Evolutionary conservation across 2,797 vertebrate genomes (phyloP).

Genomic region (Rachycentron canadum): DNA sequence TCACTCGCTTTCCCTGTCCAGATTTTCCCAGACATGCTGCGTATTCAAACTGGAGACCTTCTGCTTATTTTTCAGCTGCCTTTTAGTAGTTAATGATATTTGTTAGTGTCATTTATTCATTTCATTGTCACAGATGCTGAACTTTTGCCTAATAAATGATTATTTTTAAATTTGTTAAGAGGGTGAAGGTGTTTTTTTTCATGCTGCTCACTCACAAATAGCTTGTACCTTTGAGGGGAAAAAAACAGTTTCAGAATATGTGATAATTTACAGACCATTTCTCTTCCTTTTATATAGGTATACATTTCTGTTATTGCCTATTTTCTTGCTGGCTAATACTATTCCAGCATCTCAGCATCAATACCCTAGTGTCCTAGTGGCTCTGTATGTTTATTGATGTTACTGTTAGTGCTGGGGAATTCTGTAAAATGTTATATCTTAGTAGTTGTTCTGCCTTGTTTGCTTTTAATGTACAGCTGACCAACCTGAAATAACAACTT

Average conservation of each 20-base stretch:
- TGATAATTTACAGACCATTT: constrained; percentile 16
- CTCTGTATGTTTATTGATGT: constrained; percentile 16
- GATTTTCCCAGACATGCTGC: constrained; percentile 46
- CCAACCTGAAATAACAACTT: neutral
- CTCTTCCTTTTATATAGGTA: constrained; percentile 12
- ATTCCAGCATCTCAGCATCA: constrained; percentile 8
- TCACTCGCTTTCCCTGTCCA: constrained; percentile 54
- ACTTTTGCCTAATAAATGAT: constrained; percentile 45
- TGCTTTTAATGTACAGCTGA: neutral
- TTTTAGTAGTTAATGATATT: constrained; percentile 26
- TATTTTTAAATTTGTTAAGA: constrained; percentile 56
- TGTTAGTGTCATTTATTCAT: neutral
- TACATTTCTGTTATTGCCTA: constrained; percentile 6
- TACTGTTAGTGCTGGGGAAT: neutral
- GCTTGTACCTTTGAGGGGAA: neutral
- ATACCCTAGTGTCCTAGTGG: constrained; percentile 13
- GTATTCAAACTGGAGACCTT: constrained; percentile 39
- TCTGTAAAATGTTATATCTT: neutral
- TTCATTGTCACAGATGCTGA: constrained; percentile 26
- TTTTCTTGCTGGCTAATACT: constrained; percentile 14
- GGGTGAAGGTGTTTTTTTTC: neutral
- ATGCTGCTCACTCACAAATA: constrained; percentile 14
- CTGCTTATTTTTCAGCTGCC: constrained; percentile 17
- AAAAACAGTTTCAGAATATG: constrained; percentile 2
- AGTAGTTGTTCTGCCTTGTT: constrained; percentile 1